Percentiles rank a stretch among this genome's conserved stretches.
Conservation (phyloP, 2,888 invertebrate genomes). For the Pristionchus maxplancki region DNA sequence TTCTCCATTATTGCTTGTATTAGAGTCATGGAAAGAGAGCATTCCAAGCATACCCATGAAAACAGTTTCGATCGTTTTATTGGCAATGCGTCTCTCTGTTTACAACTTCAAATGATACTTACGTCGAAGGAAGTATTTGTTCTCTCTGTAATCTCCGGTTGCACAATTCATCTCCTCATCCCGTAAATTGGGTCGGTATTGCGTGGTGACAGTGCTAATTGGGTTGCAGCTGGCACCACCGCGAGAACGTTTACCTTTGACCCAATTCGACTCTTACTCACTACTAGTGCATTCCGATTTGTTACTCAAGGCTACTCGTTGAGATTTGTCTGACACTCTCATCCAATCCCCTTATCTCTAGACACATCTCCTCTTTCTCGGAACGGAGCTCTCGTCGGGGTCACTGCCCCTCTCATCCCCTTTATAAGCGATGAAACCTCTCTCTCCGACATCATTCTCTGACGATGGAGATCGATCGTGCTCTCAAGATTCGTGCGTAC, state of each 20-base stretch:
- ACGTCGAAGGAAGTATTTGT: too few relatives aligned
- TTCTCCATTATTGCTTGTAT: too few relatives aligned
- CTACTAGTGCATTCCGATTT: constrained; percentile 43
- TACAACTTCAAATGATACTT: too few relatives aligned
- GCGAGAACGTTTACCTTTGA: constrained; percentile 19
- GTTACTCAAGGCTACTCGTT: constrained; percentile 39
- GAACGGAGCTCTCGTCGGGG: neutral
- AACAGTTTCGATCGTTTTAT: too few relatives aligned
- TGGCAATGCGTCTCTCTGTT: too few relatives aligned
- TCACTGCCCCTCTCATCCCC: neutral
- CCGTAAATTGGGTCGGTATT: constrained; percentile 37
- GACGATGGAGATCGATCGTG: constrained; percentile 40
- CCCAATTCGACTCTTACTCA: constrained; percentile 26
- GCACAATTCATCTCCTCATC: neutral
- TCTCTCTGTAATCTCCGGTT: neutral
- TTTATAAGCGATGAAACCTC: neutral
- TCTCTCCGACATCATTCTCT: constrained; percentile 1
- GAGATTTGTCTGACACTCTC: neutral
- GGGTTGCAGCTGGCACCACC: constrained; percentile 17
- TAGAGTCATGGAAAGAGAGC: neutral
- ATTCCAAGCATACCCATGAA: neutral
- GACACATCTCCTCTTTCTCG: neutral
- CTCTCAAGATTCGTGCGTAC: constrained; percentile 47
- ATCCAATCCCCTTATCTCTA: neutral
- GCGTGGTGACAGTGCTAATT: constrained; percentile 22